Evolutionary conservation across 2,888 invertebrate species (phyloP).

Genomic region (Heliconius ismenius): DNA sequence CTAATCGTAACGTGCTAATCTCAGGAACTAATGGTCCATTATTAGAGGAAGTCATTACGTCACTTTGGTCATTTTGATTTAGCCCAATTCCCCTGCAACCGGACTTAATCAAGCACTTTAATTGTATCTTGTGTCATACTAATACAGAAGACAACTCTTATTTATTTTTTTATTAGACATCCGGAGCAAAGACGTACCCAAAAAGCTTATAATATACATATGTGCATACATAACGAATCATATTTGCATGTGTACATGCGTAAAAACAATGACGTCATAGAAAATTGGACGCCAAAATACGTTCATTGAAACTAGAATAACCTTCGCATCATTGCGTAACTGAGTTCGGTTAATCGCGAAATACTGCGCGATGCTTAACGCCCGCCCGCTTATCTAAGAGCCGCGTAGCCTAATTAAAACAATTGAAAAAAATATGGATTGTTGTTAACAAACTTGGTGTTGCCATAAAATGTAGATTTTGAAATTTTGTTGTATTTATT

Average conservation of each 20-base stretch:
- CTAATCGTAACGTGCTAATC: too few relatives aligned
- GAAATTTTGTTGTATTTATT: neutral
- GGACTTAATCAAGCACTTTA: too few relatives aligned
- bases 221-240: neutral
- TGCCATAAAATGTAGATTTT: neutral
- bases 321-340: constrained; percentile 49
- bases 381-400: constrained; percentile 9
- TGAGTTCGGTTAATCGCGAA: constrained; percentile 32
- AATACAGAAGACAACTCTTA: neutral
- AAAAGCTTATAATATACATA: too few relatives aligned
- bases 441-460: neutral
- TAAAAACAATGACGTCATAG: constrained; percentile 41
- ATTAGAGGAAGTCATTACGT: too few relatives aligned
- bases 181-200: too few relatives aligned
- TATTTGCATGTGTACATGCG: neutral
- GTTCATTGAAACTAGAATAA: constrained; percentile 49
- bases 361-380: constrained; percentile 28
- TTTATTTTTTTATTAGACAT: neutral
- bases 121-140: too few relatives aligned
- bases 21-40: too few relatives aligned
- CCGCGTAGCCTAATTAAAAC: constrained; percentile 16
- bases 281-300: constrained; percentile 48
- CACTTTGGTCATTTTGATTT: too few relatives aligned
- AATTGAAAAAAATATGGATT: neutral
- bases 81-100: too few relatives aligned